Percentiles rank a stretch among this genome's conserved stretches.
These are phyloP conservation scores for Rhodinocichla rosea DNA, from an alignment of 2,113 vertebrate genomes.

Conservation along the genomic window DNA sequence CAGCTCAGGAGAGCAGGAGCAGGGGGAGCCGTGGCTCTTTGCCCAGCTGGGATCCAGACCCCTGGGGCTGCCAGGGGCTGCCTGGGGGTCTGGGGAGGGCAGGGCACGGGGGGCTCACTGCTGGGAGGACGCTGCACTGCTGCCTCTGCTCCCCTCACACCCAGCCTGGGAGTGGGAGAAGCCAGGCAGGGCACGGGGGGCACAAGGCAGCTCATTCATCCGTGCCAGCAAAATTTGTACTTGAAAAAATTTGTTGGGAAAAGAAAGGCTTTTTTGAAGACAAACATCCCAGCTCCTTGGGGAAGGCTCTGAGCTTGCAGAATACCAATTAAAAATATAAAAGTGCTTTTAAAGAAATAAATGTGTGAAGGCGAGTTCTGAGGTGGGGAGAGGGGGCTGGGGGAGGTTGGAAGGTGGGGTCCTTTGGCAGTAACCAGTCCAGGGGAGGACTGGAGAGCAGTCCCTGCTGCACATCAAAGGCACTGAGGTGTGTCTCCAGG, in stretches of 20 bases:
- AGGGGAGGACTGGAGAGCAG: background rate
- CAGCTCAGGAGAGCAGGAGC: background rate
- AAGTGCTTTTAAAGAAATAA: background rate
- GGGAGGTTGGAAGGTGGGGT: background rate
- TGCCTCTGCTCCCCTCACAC: background rate
- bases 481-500: background rate
- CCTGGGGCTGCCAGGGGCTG: background rate
- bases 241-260: background rate
- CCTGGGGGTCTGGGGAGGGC: background rate
- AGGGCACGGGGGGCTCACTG: background rate
- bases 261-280: conserved; percentile 46
- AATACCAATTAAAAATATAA: conserved; percentile 53
- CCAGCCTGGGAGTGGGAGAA: rapidly evolving
- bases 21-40: background rate
- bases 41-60: rapidly evolving
- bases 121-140: background rate
- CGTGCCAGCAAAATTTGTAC: background rate
- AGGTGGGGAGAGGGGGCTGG: background rate
- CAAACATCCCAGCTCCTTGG: conserved; percentile 16
- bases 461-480: background rate
- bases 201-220: background rate
- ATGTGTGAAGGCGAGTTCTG: background rate
- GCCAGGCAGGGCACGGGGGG: background rate
- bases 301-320: background rate
- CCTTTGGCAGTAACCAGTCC: background rate